Percentiles rank a stretch among this genome's conserved stretches.
phyloP scores from a whole-genome alignment of 2,113 vertebrate genomes.

The Lonchura striata region DNA sequence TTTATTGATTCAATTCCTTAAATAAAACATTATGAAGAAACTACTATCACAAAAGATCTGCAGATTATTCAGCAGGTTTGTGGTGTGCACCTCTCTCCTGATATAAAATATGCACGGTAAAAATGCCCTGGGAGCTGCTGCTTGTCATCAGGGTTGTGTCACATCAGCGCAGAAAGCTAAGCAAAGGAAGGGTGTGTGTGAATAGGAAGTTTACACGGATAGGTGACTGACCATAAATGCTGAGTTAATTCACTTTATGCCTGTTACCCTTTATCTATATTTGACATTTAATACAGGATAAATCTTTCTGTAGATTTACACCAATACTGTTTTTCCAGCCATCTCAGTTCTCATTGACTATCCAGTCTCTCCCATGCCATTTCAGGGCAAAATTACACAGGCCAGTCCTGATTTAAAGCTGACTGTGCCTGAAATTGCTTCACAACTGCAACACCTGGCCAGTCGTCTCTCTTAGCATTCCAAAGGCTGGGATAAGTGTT shows the following conservation, averaged over 20 bases:
- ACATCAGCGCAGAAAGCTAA: not conserved
- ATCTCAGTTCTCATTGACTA: not conserved
- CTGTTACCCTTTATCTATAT: not conserved
- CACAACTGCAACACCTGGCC: not conserved
- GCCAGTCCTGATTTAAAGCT: not conserved
- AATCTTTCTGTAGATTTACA: not conserved
- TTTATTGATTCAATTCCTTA: conserved; percentile 33
- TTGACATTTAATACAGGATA: not conserved
- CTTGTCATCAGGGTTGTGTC: not conserved
- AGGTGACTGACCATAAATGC: not conserved
- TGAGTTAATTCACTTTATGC: not conserved
- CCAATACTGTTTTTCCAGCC: not conserved
- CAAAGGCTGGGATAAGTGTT: not conserved
- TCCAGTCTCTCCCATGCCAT: not conserved
- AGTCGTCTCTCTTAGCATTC: not conserved
- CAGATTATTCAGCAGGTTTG: not conserved
- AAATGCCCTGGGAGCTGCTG: not conserved
- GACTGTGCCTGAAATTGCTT: not conserved
- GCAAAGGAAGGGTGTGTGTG: not conserved
- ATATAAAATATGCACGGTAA: not conserved
- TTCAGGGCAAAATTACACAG: not conserved
- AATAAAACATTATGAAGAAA: conserved; percentile 47
- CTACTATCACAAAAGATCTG: not conserved
- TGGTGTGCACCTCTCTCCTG: not conserved
- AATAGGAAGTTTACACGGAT: not conserved